Base-by-base conservation (phyloP, 2,113 vertebrate genomes). In the Oryzias woworae region DNA sequence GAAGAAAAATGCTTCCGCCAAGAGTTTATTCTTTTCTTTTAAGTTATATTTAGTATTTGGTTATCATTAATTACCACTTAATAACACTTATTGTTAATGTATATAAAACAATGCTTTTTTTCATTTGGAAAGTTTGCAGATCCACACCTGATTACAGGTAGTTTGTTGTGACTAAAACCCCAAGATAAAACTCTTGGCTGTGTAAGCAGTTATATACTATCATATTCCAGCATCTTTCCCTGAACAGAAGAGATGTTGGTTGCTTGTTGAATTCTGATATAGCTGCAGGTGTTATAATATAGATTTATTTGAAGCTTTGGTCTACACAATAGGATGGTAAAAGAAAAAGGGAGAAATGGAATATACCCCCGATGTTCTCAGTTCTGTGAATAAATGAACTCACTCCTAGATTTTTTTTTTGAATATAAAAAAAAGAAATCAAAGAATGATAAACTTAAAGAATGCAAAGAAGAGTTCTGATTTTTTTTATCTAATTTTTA, bases 101-200 rank as follows among this genome's bases (percentile, higher is more conserved):
- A 45, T 55, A 48, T 31, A 10, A 4, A 43, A 16, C 16, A n/a
- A 44, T 18, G 52, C n/a, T 5, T 1, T n/a, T 50, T 59, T 60
- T 42, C 14, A 23, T 7, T 16, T 41, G 7, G 3, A 18, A 20
- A 45, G 8, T 23, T 45, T 48, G 45, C 26, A 71, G 42, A 61
- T 51, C 26, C 17, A 48, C 23, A 66, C 49, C 44, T 62, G 51
- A 58, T 60, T 7, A 65, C 31, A 59, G 52, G 54, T 31, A 26
- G 16, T 14, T 20, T n/a, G 14, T n/a, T 18, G 15, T 16, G 20
- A n/a, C 49, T 62, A 5, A 53, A 42, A 62, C n/a, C 41, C 28
- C n/a, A 31, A 64, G 52, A 64, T 50, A 55, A 56, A n/a, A 45
- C 67, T 77, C 47, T 14, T 4, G 62, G 53, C 53, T 53, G 14